A percentile compares a stretch with the other conserved stretches of the same genome.
These are phyloP conservation scores for Porites divaricata DNA, from an alignment of 92 coral and sea anemone species.

Conservation along the genomic window DNA sequence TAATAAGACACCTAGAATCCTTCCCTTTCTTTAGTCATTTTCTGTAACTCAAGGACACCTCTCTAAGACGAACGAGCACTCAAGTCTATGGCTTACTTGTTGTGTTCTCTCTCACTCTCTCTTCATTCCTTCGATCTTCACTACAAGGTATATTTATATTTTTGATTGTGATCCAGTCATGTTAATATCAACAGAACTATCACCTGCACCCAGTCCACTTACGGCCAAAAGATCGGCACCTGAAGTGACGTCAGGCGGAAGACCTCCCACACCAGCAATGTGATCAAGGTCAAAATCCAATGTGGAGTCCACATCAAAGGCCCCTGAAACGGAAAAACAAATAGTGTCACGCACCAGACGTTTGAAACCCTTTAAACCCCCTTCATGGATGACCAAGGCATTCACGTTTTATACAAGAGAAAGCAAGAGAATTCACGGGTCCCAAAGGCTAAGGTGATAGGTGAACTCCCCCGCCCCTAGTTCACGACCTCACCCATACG, in stretches of 20 bases:
- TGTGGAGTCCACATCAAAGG: conserved; percentile 80
- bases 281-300: conserved; percentile 80
- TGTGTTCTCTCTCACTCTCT: background rate
- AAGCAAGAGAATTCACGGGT: too few relatives aligned
- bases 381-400: too few relatives aligned
- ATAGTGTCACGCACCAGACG: background rate
- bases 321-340: conserved; percentile 22
- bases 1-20: too few relatives aligned
- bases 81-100: background rate
- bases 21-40: too few relatives aligned
- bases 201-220: conserved; percentile 66
- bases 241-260: conserved; percentile 56
- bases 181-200: conserved; percentile 60
- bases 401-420: too few relatives aligned
- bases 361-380: too few relatives aligned
- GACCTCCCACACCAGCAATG: conserved; percentile 54
- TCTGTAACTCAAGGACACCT: too few relatives aligned
- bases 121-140: background rate
- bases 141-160: conserved; percentile 1
- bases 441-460: too few relatives aligned
- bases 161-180: conserved; percentile 39
- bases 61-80: too few relatives aligned
- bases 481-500: too few relatives aligned
- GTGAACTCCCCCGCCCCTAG: too few relatives aligned
- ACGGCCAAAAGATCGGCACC: conserved; percentile 56